Base-by-base conservation (phyloP, 2,888 invertebrate species). In the Byasa hedistus region DNA sequence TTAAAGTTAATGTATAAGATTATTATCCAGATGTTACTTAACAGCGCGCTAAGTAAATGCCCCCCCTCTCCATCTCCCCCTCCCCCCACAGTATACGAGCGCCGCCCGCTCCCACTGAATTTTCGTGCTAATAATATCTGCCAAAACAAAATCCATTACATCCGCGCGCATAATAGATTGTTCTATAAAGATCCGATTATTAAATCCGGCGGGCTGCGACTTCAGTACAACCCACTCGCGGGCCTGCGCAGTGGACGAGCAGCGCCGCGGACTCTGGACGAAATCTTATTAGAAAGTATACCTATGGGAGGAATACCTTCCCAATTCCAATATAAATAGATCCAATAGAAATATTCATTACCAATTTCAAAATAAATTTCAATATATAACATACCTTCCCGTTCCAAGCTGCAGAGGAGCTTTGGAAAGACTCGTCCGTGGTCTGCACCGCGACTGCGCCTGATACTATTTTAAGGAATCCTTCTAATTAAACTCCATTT, bases 151-250 rank as follows among this genome's bases (percentile, higher is more conserved):
- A 66, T 61, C 66, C 62, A 62, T 62, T 66, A 66, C 62, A 62
- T 58, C 32, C 44, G 57, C 22, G 56, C 7, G 36, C 59, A 57
- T 67, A 67, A 63, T 67, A 59, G 59, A 67, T 67, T 60, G 66
- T 67, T 67, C 66, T 60, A 67, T 67, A 67, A 67, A 67, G 48
- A 60, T 63, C 51, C 59, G 19, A 63, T 67, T 67, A 63, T 67
- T 63, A 63, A 67, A 63, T 67, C 63, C 56, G 36, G 36, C 56
- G n/a, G n/a, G n/a, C n/a, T n/a, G n/a, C n/a, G n/a, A n/a, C 59
- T 63, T 63, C 63, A 63, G 59, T 66, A 66, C 63, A 51, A 63
- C 56, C 22, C 57, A 55, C 57, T 61, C 62, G 61, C 58, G 61
- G 54, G 24, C 39, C 39, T 39, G 39, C 39, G 32, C 7, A 32